Evolutionary conservation across 2,797 vertebrate species (phyloP).

Genomic region (Microctenopoma lineatum): DNA sequence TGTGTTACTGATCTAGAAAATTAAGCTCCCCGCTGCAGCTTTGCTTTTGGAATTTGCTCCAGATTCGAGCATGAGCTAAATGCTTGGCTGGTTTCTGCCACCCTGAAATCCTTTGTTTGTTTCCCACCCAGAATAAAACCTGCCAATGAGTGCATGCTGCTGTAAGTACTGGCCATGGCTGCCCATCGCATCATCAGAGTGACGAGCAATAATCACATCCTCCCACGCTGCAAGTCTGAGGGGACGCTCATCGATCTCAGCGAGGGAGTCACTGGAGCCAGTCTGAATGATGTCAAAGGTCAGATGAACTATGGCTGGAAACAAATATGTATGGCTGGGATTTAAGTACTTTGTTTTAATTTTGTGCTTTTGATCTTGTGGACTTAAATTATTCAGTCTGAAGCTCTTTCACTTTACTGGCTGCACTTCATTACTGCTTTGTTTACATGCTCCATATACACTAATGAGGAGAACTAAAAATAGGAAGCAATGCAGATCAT

Average conservation of each 20-base stretch:
- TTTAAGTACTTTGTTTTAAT: constrained; percentile 5
- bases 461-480: constrained; percentile 57
- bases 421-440: constrained; percentile 42
- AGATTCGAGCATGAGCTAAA: background rate
- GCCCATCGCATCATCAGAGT: constrained; percentile 95
- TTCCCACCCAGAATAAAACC: constrained; percentile 63
- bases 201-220: constrained; percentile 87
- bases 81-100: background rate
- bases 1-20: constrained; percentile 46
- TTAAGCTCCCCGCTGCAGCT: constrained; percentile 1
- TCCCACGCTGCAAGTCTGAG: constrained; percentile 95
- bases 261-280: constrained; percentile 84
- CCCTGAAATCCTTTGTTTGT: constrained; percentile 25
- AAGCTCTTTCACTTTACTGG: constrained; percentile 31
- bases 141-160: constrained; percentile 60
- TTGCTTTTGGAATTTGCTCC: background rate
- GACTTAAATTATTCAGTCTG: background rate
- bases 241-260: constrained; percentile 92
- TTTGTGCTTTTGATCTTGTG: constrained; percentile 14
- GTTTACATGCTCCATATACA: constrained; percentile 55
- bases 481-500: constrained; percentile 44
- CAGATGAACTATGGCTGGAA: constrained; percentile 12
- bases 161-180: constrained; percentile 85
- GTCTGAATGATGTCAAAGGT: constrained; percentile 94
- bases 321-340: background rate